Base-by-base conservation (phyloP, 2,797 vertebrate genomes). In the Gallinago nigripennis region DNA sequence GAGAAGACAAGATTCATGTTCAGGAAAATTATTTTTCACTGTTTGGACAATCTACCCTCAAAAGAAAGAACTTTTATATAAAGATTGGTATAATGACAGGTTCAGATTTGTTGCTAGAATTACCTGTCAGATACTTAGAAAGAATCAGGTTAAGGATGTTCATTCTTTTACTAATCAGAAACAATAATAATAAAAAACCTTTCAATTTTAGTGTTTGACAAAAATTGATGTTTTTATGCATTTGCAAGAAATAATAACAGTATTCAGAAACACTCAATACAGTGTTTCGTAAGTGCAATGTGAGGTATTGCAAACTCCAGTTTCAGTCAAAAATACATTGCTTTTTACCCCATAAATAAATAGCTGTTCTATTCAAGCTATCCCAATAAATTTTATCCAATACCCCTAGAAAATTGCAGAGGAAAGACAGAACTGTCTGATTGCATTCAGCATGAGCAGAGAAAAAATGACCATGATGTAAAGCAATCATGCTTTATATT, bases 191-290 rank as follows among this genome's bases (percentile, higher is more conserved):
- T 17, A 92, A 46, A 80, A 75, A 64, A 33, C 4, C 41, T 23
- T 93, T 50, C 16, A 84, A 71, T 88, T 90, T 94, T 86, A 84
- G 3, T 46, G 1, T 87, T 86, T 80, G 33, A 71, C 37, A 88
- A 93, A 88, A 86, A 69, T 17, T 70, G 24, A 58, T 6, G 8
- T 0, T 11, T 73, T 72, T 45, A 43, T 92, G 39, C 25, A 73
- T 91, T 95, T 96, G 3, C 48, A 94, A 92, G 66, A 93, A 96
- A 91, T 82, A 89, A 91, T 45, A 66, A 6, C 37, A 92, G 9
- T 30, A 76, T 93, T 95, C 84, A 93, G 79, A 88, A 68, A 5
- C 19, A 70, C 13, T 80, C 45, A 65, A 39, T 71, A 23, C 11
- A 33, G 24, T 68, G 54, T 92, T 95, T 80, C 24, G 23, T 69